Evolutionary conservation across 2,888 invertebrate genomes (phyloP).

Genomic region (Cancer borealis): DNA sequence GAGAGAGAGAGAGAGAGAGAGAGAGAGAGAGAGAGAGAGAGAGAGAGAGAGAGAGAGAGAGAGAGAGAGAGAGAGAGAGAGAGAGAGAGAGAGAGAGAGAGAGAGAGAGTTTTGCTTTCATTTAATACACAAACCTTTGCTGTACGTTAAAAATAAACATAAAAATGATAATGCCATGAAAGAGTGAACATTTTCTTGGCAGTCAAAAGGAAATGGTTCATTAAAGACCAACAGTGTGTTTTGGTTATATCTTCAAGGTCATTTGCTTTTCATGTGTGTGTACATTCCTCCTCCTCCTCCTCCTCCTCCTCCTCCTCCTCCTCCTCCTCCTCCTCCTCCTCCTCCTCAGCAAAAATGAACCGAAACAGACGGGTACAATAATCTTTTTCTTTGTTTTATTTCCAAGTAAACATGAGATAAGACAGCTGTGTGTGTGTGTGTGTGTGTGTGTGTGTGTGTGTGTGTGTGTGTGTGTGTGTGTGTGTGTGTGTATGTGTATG

Average conservation of each 20-base stretch:
- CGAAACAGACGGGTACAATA: neutral
- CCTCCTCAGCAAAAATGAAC: conserved; percentile 5
- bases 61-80: too few relatives aligned
- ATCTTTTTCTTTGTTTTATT: neutral
- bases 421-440: neutral
- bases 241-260: neutral
- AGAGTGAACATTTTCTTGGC: neutral
- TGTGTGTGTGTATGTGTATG: neutral
- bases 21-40: conserved; percentile 20
- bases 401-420: neutral
- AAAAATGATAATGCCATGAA: neutral
- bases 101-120: neutral
- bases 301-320: too few relatives aligned
- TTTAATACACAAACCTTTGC: neutral
- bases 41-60: too few relatives aligned
- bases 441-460: too few relatives aligned
- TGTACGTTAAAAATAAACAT: neutral
- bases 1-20: conserved; percentile 18
- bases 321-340: neutral
- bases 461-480: conserved; percentile 16
- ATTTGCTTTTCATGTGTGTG: neutral
- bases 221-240: neutral
- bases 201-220: neutral
- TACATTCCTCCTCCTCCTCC: neutral
- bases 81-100: too few relatives aligned